Conservation (phyloP, 64 coral and sea anemone species). For the Montipora sp. region DNA sequence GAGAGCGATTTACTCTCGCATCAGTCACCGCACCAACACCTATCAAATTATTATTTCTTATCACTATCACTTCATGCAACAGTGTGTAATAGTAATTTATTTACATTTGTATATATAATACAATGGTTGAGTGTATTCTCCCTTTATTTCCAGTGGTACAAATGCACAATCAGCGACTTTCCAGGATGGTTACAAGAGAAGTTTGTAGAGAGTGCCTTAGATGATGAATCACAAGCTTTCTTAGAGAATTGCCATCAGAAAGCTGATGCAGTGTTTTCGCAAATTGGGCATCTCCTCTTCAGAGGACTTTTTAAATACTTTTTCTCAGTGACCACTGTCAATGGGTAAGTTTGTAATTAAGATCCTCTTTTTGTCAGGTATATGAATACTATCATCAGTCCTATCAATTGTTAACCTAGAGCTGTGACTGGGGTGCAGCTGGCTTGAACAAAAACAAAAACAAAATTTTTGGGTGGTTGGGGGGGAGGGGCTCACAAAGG, state of each 20-base stretch:
- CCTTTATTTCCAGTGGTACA: slow-evolving; percentile 86
- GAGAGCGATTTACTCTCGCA: no score
- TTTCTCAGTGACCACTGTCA: slow-evolving; percentile 91
- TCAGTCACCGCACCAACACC: no score
- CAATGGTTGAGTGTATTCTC: neutral
- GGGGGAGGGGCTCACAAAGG: no score
- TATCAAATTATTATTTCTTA: no score
- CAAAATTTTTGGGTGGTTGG: no score
- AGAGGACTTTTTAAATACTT: slow-evolving; percentile 80
- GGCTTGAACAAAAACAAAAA: no score
- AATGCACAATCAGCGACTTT: slow-evolving; percentile 32
- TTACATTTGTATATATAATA: no score
- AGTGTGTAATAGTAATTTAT: no score
- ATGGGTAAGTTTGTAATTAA: slow-evolving; percentile 68
- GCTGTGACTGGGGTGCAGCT: no score
- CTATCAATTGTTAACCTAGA: no score
- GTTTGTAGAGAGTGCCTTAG: slow-evolving; percentile 89
- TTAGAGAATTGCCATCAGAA: slow-evolving; percentile 81
- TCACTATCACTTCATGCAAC: no score
- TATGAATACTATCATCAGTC: no score
- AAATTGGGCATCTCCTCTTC: slow-evolving; percentile 74
- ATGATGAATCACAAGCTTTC: slow-evolving; percentile 78
- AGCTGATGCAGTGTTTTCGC: slow-evolving; percentile 90
- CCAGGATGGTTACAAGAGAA: slow-evolving; percentile 57
- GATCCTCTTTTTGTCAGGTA: neutral